Conservation (phyloP, 2,888 invertebrate genomes). For the Watsonalla binaria region DNA sequence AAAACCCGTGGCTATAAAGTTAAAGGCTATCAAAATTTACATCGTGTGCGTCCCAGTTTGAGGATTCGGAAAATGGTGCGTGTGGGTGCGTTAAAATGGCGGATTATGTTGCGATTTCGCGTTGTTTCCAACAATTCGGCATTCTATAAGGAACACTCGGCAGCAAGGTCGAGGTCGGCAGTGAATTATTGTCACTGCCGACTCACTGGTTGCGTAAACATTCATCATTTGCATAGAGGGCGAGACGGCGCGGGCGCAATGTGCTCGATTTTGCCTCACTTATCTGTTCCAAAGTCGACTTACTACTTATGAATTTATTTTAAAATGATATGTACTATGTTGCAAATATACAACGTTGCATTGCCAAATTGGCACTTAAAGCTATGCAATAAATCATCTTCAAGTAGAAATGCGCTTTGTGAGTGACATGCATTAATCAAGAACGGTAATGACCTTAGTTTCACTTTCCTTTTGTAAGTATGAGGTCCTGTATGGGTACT, state of each 20-base stretch:
- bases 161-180: slow-evolving; percentile 65
- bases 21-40: slow-evolving; percentile 69
- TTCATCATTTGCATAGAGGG: slow-evolving; percentile 34
- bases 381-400: slow-evolving; percentile 32
- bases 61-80: slow-evolving; percentile 56
- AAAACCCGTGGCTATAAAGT: slow-evolving; percentile 61
- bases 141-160: slow-evolving; percentile 53
- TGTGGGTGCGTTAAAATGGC: slow-evolving; percentile 54
- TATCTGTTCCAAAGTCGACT: no score
- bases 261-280: no score
- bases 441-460: slow-evolving; percentile 41
- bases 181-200: slow-evolving; percentile 54
- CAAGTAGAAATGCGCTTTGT: slow-evolving; percentile 31
- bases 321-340: slow-evolving; percentile 9
- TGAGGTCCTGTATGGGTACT: slow-evolving; percentile 21
- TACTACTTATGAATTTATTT: slow-evolving; percentile 8
- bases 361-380: slow-evolving; percentile 11
- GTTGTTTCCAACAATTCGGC: slow-evolving; percentile 46
- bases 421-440: slow-evolving; percentile 45
- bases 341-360: slow-evolving; percentile 9
- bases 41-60: slow-evolving; percentile 65
- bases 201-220: slow-evolving; percentile 49
- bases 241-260: not conserved
- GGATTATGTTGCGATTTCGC: slow-evolving; percentile 48
- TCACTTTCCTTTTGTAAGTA: slow-evolving; percentile 45